Conservation (phyloP, 2,797 vertebrate genomes). For the Sebastes kiyomatsui region DNA sequence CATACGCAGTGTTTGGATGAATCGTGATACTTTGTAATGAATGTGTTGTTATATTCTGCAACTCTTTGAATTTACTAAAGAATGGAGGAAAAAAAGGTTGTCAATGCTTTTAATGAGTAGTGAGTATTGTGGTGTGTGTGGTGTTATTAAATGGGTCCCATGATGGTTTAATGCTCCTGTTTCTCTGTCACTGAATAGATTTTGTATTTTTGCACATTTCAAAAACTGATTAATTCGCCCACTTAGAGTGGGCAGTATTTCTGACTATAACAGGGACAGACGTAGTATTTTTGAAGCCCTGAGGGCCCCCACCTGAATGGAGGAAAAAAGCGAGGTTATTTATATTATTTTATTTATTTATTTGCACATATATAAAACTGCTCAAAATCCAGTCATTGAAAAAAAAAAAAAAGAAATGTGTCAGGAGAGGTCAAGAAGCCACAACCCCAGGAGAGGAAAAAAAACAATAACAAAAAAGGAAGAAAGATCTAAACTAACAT, state of each 20-base stretch:
- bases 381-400: too few relatives aligned
- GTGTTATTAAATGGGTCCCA: not conserved
- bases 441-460: too few relatives aligned
- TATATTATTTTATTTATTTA: too few relatives aligned
- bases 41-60: not conserved
- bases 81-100: too few relatives aligned
- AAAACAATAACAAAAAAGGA: too few relatives aligned
- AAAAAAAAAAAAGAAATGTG: too few relatives aligned
- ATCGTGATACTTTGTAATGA: not conserved
- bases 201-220: not conserved
- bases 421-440: too few relatives aligned
- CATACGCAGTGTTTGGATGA: not conserved
- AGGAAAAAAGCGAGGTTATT: too few relatives aligned
- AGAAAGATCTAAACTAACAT: too few relatives aligned
- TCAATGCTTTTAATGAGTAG: not conserved
- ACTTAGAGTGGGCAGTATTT: not conserved
- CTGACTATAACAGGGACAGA: not conserved
- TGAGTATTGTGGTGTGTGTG: not conserved
- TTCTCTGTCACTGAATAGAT: not conserved
- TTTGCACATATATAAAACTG: too few relatives aligned
- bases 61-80: not conserved
- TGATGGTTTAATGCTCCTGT: not conserved
- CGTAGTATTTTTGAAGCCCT: not conserved
- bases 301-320: too few relatives aligned
- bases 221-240: not conserved